Conservation (phyloP, 2,797 vertebrate genomes). For the Helarctos malayanus region DNA sequence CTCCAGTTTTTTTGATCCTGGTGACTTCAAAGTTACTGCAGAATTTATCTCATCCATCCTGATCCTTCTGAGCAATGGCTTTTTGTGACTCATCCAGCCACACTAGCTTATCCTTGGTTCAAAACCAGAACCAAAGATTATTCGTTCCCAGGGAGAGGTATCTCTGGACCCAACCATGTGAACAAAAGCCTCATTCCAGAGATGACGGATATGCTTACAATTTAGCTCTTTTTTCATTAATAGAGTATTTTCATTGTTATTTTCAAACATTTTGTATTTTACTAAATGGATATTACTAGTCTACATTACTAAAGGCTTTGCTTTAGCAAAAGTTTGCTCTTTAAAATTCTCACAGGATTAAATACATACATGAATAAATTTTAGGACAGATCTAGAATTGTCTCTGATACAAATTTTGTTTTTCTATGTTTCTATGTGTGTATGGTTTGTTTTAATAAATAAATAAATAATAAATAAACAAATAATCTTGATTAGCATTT, state of each 20-base stretch:
- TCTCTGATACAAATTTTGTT: neutral
- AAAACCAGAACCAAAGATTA: neutral
- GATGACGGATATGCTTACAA: neutral
- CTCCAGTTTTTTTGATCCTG: too few species aligned
- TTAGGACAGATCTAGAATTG: neutral
- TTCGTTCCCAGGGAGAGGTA: too few species aligned
- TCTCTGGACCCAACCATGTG: neutral
- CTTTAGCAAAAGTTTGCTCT: neutral
- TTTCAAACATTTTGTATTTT: neutral
- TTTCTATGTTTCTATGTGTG: neutral
- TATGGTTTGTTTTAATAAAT: constrained; percentile 30
- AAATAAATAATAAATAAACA: neutral
- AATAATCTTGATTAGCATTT: neutral
- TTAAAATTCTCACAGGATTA: constrained; percentile 24
- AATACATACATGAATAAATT: neutral
- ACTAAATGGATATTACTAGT: neutral
- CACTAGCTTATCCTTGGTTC: neutral
- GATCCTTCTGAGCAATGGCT: neutral
- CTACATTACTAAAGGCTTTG: neutral
- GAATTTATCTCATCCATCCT: neutral
- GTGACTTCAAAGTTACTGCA: neutral
- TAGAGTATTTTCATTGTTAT: neutral
- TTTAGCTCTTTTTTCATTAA: neutral
- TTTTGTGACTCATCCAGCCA: neutral
- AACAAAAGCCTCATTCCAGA: neutral